phyloP scores from a whole-genome alignment of 2,888 invertebrate genomes.

The Lochmaea crataegi region DNA sequence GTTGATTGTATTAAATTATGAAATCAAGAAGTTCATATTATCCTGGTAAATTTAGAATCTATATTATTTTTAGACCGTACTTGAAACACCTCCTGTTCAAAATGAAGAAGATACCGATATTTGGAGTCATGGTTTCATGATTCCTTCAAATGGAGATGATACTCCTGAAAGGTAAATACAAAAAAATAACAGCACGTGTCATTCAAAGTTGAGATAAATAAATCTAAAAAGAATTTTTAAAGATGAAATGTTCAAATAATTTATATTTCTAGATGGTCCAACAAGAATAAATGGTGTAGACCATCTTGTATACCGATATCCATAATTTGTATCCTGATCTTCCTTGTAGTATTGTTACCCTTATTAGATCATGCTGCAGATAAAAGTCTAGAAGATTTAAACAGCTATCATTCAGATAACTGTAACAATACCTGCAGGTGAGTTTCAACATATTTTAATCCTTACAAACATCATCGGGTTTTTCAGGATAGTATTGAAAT shows the following conservation, averaged over 20 bases:
- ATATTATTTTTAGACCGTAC: constrained; percentile 73
- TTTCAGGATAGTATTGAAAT: not conserved
- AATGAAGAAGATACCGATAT: constrained; percentile 80
- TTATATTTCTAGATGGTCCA: constrained; percentile 66
- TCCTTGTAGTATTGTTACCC: constrained; percentile 82
- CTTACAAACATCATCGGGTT: not conserved
- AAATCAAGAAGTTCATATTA: not conserved
- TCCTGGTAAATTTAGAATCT: not conserved
- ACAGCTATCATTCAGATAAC: constrained; percentile 53
- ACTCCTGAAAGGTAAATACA: constrained; percentile 70
- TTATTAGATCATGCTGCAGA: constrained; percentile 78
- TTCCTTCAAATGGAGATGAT: constrained; percentile 74
- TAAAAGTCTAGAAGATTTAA: constrained; percentile 60
- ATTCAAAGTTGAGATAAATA: too few relatives aligned
- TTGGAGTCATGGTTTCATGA: constrained; percentile 80
- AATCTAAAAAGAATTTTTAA: too few relatives aligned
- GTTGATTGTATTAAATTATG: too few relatives aligned
- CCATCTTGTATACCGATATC: constrained; percentile 89
- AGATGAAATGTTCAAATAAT: not conserved
- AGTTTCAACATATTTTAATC: constrained; percentile 46
- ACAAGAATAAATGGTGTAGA: constrained; percentile 76
- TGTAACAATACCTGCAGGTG: constrained; percentile 76
- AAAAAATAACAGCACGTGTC: constrained; percentile 11
- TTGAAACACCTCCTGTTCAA: constrained; percentile 73
- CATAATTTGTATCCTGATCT: constrained; percentile 81